Conservation (phyloP, 2,113 vertebrate species). For the zebrafish (Danio rerio) region DNA sequence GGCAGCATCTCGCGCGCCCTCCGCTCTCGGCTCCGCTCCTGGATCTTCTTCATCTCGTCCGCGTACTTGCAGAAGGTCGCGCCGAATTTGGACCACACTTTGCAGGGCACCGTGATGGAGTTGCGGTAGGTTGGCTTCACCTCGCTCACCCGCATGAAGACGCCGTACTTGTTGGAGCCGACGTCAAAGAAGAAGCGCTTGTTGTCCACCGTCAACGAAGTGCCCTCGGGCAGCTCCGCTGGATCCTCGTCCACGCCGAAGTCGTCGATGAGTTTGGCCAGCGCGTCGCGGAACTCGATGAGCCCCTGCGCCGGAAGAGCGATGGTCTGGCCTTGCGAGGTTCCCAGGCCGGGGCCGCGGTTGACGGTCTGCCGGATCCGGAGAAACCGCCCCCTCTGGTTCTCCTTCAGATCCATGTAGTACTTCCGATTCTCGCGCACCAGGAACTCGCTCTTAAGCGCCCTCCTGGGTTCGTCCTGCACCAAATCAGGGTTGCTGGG, state of each 20-base stretch:
- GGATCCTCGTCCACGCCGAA: constrained; percentile 98
- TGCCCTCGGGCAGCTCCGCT: constrained; percentile 97
- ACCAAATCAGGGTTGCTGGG: constrained; percentile 92
- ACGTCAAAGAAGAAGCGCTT: constrained; percentile 99
- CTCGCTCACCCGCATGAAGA: constrained; percentile 98
- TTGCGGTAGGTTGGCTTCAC: constrained; percentile 99
- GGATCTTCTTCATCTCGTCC: constrained; percentile 98
- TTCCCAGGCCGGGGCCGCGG: constrained; percentile 93
- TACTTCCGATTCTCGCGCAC: constrained; percentile 99
- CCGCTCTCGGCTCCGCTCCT: constrained; percentile 95
- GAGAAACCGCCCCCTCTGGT: constrained; percentile 98
- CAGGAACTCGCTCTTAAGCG: constrained; percentile 98
- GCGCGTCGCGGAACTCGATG: constrained; percentile 96
- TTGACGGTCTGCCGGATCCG: constrained; percentile 98
- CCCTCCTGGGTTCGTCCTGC: constrained; percentile 94
- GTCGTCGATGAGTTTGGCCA: constrained; percentile 98
- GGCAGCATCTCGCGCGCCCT: constrained; percentile 87
- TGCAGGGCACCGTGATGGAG: constrained; percentile 98
- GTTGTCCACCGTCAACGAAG: constrained; percentile 98
- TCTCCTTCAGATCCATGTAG: constrained; percentile 99
- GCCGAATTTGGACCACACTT: constrained; percentile 99
- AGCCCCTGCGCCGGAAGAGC: constrained; percentile 95
- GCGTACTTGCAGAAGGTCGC: constrained; percentile 98
- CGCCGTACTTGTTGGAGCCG: constrained; percentile 98
- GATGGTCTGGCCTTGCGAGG: constrained; percentile 97